Evolutionary conservation across 2,113 vertebrate genomes (phyloP).

Genomic region (Onychostoma macrolepis): DNA sequence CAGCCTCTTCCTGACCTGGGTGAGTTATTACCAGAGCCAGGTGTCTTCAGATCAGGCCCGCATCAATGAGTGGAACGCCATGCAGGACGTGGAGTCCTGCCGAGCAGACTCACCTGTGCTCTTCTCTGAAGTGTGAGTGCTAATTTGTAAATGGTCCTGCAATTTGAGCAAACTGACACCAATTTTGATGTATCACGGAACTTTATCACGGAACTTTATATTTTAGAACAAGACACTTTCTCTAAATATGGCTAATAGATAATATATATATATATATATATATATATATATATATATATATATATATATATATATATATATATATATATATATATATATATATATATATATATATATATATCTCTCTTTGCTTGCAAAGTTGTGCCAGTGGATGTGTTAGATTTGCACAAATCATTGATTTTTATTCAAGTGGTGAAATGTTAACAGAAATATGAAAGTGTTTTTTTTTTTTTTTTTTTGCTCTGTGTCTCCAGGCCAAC

Average conservation of each 20-base stretch:
- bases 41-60: slow-evolving; percentile 91
- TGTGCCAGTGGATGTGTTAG: not conserved
- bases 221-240: not conserved
- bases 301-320: too few species aligned
- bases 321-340: too few species aligned
- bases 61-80: slow-evolving; percentile 97
- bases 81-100: slow-evolving; percentile 97
- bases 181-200: not conserved
- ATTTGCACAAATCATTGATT: not conserved
- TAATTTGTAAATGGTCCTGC: not conserved
- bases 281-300: too few species aligned
- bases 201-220: not conserved
- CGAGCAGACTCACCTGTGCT: slow-evolving; percentile 92
- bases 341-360: too few species aligned
- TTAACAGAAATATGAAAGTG: not conserved
- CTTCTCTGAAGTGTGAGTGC: slow-evolving; percentile 92
- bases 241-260: not conserved
- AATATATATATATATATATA: too few species aligned
- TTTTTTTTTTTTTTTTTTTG: slow-evolving; percentile 20
- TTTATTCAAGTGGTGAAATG: not conserved
- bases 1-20: slow-evolving; percentile 97
- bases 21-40: slow-evolving; percentile 98
- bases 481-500: slow-evolving; percentile 82
- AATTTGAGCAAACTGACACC: not conserved
- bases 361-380: not conserved